Evolutionary conservation across 2,888 invertebrate species (phyloP).

Genomic region (Apamea crenata): DNA sequence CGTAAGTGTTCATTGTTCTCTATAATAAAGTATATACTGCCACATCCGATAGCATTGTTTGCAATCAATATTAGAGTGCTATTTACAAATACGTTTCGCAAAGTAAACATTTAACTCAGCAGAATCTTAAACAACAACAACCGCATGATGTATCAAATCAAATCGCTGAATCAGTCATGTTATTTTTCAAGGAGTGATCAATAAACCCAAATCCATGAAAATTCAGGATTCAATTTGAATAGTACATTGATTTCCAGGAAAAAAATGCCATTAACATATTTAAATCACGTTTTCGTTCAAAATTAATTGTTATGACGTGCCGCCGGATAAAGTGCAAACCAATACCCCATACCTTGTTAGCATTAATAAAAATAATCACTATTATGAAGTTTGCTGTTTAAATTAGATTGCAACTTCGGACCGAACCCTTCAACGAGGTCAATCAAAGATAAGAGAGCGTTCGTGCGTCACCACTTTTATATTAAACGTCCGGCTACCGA

Average conservation of each 20-base stretch:
- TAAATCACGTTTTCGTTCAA: constrained; percentile 11
- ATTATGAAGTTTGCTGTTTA: constrained; percentile 71
- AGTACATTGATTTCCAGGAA: constrained; percentile 10
- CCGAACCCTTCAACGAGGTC: constrained; percentile 82
- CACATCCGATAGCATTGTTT: constrained; percentile 51
- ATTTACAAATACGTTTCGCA: constrained; percentile 52
- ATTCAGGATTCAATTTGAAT: not conserved
- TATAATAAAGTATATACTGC: constrained; percentile 37
- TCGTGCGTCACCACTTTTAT: constrained; percentile 81
- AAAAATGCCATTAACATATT: not conserved
- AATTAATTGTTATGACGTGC: constrained; percentile 24
- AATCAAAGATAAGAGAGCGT: constrained; percentile 81
- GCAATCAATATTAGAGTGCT: constrained; percentile 57
- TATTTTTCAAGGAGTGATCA: constrained; percentile 9
- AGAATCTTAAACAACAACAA: constrained; percentile 45
- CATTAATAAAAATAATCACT: constrained; percentile 58
- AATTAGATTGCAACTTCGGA: constrained; percentile 80
- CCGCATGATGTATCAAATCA: constrained; percentile 24
- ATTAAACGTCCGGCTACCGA: constrained; percentile 68
- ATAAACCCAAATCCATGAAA: not conserved
- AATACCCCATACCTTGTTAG: constrained; percentile 35
- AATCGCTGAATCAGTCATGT: constrained; percentile 2
- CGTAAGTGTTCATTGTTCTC: constrained; percentile 60
- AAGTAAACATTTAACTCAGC: constrained; percentile 47
- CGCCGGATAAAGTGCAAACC: constrained; percentile 10